Evolutionary conservation across 2,888 invertebrate genomes (phyloP).

Genomic region (Pachymerium ferrugineum): DNA sequence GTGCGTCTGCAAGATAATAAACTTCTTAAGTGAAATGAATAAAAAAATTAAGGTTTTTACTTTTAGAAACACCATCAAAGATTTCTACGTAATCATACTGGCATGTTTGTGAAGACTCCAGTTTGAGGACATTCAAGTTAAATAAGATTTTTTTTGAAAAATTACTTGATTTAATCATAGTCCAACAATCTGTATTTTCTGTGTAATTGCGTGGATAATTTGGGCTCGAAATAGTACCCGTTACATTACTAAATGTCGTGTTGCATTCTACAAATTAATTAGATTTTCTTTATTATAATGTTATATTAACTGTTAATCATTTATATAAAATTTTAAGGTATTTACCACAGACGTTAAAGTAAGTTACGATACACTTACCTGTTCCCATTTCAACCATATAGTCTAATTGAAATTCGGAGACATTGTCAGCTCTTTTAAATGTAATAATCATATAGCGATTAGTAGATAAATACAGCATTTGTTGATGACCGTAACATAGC

Average conservation of each 20-base stretch:
- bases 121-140: slow-evolving; percentile 37
- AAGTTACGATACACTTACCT: too few relatives aligned
- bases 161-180: slow-evolving; percentile 33
- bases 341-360: background rate
- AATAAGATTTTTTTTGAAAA: slow-evolving; percentile 35
- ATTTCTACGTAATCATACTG: slow-evolving; percentile 39
- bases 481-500: too few relatives aligned
- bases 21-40: background rate
- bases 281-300: background rate
- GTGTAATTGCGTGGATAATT: slow-evolving; percentile 40
- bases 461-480: too few relatives aligned
- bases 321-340: too few relatives aligned
- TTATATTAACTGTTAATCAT: too few relatives aligned
- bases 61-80: slow-evolving; percentile 36
- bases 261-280: slow-evolving; percentile 36
- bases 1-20: background rate
- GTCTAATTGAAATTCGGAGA: background rate
- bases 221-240: slow-evolving; percentile 38
- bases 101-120: slow-evolving; percentile 39
- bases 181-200: slow-evolving; percentile 40
- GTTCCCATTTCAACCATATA: background rate
- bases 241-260: slow-evolving; percentile 32
- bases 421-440: background rate
- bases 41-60: background rate
- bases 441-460: background rate